Evolutionary conservation across 2,888 invertebrate species (phyloP).

Genomic region (Molorchus minor): DNA sequence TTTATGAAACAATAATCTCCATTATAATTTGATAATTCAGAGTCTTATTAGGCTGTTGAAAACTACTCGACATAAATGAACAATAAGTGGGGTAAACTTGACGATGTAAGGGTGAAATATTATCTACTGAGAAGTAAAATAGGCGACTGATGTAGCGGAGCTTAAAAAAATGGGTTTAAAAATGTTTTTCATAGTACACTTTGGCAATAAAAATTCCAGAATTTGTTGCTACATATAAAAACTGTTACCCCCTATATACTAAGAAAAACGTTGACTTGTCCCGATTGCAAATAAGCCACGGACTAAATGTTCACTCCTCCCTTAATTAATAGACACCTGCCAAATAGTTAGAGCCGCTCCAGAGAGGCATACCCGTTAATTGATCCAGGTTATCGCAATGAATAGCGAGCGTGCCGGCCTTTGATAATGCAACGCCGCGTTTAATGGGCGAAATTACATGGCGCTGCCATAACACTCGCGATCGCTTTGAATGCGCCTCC

Average conservation of each 20-base stretch:
- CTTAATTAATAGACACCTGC: too few relatives aligned
- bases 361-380: too few relatives aligned
- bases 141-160: too few relatives aligned
- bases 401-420: slow-evolving; percentile 4
- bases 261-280: too few relatives aligned
- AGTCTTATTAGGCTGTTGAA: not conserved
- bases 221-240: too few relatives aligned
- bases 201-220: too few relatives aligned
- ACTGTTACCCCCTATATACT: too few relatives aligned
- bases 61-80: not conserved
- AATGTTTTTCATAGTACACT: too few relatives aligned
- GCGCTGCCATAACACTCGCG: not conserved
- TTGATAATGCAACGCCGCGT: slow-evolving; percentile 8
- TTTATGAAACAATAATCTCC: slow-evolving; percentile 8
- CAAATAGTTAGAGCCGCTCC: too few relatives aligned
- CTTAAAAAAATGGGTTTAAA: too few relatives aligned
- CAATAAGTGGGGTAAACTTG: not conserved
- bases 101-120: not conserved
- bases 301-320: too few relatives aligned
- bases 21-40: slow-evolving; percentile 3
- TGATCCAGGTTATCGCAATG: slow-evolving; percentile 5
- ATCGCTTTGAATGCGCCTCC: slow-evolving; percentile 11
- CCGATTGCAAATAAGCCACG: too few relatives aligned
- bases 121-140: not conserved
- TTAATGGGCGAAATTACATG: slow-evolving; percentile 25